Percentiles rank a stretch among this genome's conserved stretches.
Evolutionary conservation across 2,113 vertebrate genomes (phyloP).

Genomic region (Chrysochloris asiatica): DNA sequence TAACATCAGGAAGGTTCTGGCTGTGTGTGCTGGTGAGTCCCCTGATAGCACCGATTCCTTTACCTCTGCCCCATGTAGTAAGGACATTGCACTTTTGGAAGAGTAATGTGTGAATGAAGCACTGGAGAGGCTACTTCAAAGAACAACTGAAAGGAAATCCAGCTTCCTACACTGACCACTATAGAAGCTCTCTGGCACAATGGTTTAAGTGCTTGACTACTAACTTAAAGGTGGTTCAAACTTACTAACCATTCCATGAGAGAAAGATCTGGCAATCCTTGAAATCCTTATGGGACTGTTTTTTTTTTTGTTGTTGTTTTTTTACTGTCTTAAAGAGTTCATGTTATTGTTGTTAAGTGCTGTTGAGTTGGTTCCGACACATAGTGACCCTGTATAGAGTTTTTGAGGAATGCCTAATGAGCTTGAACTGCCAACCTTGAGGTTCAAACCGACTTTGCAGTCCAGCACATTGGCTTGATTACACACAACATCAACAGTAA

Average conservation of each 20-base stretch:
- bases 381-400: too few species aligned
- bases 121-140: background rate
- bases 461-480: background rate
- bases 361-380: background rate
- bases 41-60: background rate
- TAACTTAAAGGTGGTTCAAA: background rate
- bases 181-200: background rate
- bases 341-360: background rate
- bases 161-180: background rate
- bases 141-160: background rate
- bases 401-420: too few species aligned
- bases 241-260: background rate
- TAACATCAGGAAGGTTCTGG: background rate
- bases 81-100: background rate
- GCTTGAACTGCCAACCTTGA: too few species aligned
- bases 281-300: background rate
- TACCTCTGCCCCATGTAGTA: background rate
- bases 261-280: background rate
- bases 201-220: background rate
- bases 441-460: too few species aligned
- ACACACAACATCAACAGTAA: background rate
- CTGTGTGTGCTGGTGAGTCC: too few species aligned
- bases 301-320: background rate
- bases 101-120: background rate
- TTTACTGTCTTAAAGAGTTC: too few species aligned